phyloP scores from a whole-genome alignment of 2,888 invertebrate genomes.

The Nemotelus nigrinus region DNA sequence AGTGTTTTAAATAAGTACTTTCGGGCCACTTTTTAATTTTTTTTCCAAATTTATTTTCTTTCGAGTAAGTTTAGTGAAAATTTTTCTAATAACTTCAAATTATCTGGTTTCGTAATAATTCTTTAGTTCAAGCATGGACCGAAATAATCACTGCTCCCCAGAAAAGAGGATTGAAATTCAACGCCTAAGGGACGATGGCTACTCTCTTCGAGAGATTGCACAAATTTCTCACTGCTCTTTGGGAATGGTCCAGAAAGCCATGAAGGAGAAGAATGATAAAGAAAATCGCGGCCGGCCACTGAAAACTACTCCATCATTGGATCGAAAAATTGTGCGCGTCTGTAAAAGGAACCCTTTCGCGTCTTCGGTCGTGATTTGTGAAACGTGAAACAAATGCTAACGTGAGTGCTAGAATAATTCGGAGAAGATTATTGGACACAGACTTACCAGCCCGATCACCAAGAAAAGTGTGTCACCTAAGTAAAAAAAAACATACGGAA shows the following conservation, averaged over 20 bases:
- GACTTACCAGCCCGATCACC: neutral
- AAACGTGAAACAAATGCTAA: neutral
- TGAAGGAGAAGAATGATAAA: neutral
- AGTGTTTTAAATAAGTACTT: neutral
- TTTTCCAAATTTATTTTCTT: too few species aligned
- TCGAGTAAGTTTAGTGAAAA: neutral
- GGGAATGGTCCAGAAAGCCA: neutral
- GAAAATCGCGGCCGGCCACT: neutral
- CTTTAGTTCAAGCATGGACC: too few species aligned
- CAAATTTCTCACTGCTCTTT: neutral
- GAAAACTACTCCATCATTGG: neutral
- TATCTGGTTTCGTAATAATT: too few species aligned
- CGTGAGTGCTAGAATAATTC: neutral
- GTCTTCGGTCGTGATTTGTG: neutral
- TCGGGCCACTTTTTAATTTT: neutral
- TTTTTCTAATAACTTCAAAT: neutral
- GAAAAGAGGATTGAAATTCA: too few species aligned
- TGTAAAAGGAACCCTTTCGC: neutral
- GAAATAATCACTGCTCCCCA: too few species aligned
- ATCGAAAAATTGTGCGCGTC: neutral
- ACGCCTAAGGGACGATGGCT: too few species aligned
- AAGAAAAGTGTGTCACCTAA: too few species aligned
- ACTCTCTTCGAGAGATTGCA: too few species aligned
- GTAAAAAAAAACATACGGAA: neutral
- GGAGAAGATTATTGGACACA: neutral